Evolutionary conservation across 2,113 vertebrate genomes (phyloP), one percentile per base, ranked within the genome.

Genomic region (Pleuronectes platessa): DNA sequence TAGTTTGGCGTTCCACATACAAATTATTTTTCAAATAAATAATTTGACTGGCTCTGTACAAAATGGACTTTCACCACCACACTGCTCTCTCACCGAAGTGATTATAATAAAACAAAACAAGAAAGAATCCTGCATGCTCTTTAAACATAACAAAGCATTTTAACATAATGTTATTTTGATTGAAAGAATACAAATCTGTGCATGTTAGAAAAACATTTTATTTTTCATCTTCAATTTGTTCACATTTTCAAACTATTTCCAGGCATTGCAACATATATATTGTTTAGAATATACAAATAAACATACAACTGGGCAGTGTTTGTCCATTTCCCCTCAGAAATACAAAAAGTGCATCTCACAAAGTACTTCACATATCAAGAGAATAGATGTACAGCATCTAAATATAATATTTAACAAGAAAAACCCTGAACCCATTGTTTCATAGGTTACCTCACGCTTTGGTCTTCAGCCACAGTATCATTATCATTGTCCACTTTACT

Each of bases 211-310:
- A 86, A 84, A 84, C 61, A 74, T 62, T 84, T 82, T 61, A 71
- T 85, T 86, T 53, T 69, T 49, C 7, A 55, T 13, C 47, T 71
- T 54, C 18, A 40, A 24, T 61, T 47, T 54, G 20, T 87, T 84
- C 74, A 87, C 82, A 87, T 87, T 86, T 84, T 67, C 47, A 23
- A 13, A 67, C 64, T 65, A 72, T 49, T 62, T 78, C 37, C 49
- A 88, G n/a, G 9, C 35, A 63, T 61, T 4, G 40, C 35, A 84
- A 64, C 3, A 78, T 18, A 13, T 20, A 2, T 23, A n/a, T 20
- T 35, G 3, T 15, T 24, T 24, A 27, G 14, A 59, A 31, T 4
- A 70, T 14, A 62, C 10, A 63, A 18, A 47, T 31, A 68, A 49
- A 67, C 24, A 75, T 18, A 42, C 12, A 70, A 63, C 15, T 9